A percentile compares a stretch with the other conserved stretches of the same genome.
These are phyloP conservation scores for Barnardius zonarius DNA, from an alignment of 2,113 vertebrate genomes.

Conservation along the genomic window DNA sequence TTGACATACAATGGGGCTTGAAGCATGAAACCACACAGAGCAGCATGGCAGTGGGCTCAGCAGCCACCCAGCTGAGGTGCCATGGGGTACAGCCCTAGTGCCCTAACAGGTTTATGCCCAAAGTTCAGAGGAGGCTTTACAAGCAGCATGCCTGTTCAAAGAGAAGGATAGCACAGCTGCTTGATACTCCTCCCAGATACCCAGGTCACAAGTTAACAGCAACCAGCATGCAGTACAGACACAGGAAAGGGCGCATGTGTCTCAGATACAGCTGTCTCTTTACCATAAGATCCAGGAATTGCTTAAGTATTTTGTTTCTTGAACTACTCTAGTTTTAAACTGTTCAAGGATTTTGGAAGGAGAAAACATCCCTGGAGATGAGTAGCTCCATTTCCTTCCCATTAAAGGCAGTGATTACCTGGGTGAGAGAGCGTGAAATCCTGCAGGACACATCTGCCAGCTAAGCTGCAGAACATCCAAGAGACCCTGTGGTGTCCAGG, in stretches of 20 bases:
- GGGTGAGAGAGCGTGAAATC: not conserved
- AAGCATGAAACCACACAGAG: not conserved
- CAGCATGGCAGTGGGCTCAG: not conserved
- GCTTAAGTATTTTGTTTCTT: not conserved
- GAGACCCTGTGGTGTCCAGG: not conserved
- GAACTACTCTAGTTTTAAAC: not conserved
- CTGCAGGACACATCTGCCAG: not conserved
- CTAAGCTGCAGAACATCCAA: not conserved
- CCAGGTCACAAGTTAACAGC: not conserved
- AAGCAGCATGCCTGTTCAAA: not conserved
- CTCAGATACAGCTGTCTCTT: not conserved
- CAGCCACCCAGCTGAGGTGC: no score
- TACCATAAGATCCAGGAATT: not conserved
- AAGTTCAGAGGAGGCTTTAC: not conserved
- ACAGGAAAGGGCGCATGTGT: not conserved
- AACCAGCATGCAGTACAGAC: rapidly evolving
- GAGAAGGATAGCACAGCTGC: not conserved
- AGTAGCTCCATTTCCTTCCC: not conserved
- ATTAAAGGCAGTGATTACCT: not conserved
- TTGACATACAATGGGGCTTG: not conserved
- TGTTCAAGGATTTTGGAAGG: not conserved
- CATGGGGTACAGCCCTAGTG: rapidly evolving
- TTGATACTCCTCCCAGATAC: not conserved
- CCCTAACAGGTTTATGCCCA: not conserved
- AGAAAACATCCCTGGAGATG: not conserved